Evolutionary conservation across 2,113 vertebrate genomes (phyloP).

Genomic region (Oncorhynchus kisutch): DNA sequence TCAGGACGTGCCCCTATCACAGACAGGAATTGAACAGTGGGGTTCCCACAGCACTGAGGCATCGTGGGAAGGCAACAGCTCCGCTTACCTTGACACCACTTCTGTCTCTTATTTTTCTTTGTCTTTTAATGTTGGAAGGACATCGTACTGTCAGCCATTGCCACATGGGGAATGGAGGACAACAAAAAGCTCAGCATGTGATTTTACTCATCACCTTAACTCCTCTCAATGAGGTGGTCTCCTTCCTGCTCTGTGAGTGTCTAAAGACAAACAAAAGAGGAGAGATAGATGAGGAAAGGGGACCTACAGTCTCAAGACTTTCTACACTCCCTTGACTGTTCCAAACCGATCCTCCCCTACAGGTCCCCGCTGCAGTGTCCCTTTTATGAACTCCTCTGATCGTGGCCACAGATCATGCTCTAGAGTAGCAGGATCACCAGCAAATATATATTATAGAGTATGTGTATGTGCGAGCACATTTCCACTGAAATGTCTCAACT

Average conservation of each 20-base stretch:
- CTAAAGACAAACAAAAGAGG: conserved; percentile 30
- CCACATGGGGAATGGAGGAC: conserved; percentile 22
- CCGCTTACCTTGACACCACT: conserved; percentile 32
- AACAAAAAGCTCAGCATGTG: conserved; percentile 66
- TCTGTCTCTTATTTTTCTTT: conserved; percentile 34
- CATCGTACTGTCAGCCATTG: conserved; percentile 64
- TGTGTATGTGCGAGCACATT: conserved; percentile 33
- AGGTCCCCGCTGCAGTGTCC: conserved; percentile 66
- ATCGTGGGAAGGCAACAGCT: conserved; percentile 37
- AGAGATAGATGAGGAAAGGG: conserved; percentile 27
- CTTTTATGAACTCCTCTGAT: conserved; percentile 41
- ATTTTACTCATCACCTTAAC: conserved; percentile 57
- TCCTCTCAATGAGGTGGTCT: conserved; percentile 63
- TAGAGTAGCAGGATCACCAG: conserved; percentile 19
- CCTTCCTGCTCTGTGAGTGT: conserved; percentile 62
- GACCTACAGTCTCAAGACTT: conserved; percentile 48
- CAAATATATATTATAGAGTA: neutral
- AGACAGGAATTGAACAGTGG: conserved; percentile 47
- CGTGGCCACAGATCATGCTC: conserved; percentile 25
- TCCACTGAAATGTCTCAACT: conserved; percentile 29
- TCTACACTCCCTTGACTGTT: conserved; percentile 64
- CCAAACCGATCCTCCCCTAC: conserved; percentile 45
- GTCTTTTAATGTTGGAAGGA: conserved; percentile 36
- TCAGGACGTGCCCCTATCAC: conserved; percentile 40
- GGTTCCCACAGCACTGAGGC: conserved; percentile 45